These are phyloP conservation scores for Carapus acus DNA, from an alignment of 2,797 vertebrate genomes.

Conservation along the genomic window DNA sequence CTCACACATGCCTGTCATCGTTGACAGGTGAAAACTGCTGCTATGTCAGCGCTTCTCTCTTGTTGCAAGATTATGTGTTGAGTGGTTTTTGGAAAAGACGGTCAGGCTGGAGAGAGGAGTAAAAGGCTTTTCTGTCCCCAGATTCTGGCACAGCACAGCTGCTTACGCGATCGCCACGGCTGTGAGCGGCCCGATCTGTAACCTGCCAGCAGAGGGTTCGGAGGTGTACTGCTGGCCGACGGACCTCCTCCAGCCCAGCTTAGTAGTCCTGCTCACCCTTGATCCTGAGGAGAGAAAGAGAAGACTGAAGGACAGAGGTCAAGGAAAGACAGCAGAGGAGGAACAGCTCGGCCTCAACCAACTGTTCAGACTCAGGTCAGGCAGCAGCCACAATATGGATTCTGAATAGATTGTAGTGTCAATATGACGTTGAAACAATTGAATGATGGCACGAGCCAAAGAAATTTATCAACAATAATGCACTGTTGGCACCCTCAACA, in stretches of 20 bases:
- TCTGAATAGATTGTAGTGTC: not conserved
- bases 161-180: constrained; percentile 89
- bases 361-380: constrained; percentile 83
- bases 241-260: constrained; percentile 82
- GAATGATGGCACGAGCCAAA: constrained; percentile 1
- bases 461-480: not conserved
- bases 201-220: constrained; percentile 77
- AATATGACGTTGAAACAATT: not conserved
- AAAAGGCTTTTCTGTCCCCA: constrained; percentile 40
- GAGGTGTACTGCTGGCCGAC: constrained; percentile 83
- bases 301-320: constrained; percentile 75
- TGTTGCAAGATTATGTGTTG: constrained; percentile 1
- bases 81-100: constrained; percentile 18
- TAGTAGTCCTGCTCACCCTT: constrained; percentile 83
- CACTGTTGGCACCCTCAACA: not conserved
- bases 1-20: constrained; percentile 75
- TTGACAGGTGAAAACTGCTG: constrained; percentile 82
- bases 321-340: constrained; percentile 81
- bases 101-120: constrained; percentile 2
- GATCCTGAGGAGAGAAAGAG: constrained; percentile 75
- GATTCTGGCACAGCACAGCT: constrained; percentile 95
- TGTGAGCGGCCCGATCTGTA: constrained; percentile 68
- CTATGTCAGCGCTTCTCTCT: constrained; percentile 7
- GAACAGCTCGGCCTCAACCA: constrained; percentile 77
- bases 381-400: not conserved